Conservation (phyloP, 2,888 invertebrate genomes). For the Caenorhabditis plicata region DNA sequence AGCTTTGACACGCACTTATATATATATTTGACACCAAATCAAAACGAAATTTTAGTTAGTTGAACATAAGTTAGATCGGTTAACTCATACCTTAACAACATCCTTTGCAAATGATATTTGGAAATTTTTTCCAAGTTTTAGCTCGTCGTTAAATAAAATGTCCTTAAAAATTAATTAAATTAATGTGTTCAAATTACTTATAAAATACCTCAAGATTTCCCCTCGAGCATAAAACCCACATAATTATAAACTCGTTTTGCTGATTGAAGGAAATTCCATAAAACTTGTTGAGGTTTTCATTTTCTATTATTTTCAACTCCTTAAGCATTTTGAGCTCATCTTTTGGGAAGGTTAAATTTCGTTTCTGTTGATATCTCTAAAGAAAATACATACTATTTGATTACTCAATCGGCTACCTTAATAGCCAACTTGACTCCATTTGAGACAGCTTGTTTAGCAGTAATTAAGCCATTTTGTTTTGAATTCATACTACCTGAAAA, state of each 20-base stretch:
- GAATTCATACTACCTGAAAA: conserved; percentile 55
- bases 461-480: conserved; percentile 51
- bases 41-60: too few species aligned
- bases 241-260: conserved; percentile 62
- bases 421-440: conserved; percentile 60
- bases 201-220: conserved; percentile 62
- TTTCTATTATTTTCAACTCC: conserved; percentile 61
- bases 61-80: too few species aligned
- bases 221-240: conserved; percentile 61
- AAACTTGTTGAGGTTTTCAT: conserved; percentile 64
- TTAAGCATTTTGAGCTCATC: conserved; percentile 53
- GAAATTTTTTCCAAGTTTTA: conserved; percentile 63
- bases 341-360: conserved; percentile 60
- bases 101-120: conserved; percentile 65
- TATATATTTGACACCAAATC: too few species aligned
- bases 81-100: conserved; percentile 62
- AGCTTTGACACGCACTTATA: too few species aligned
- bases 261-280: conserved; percentile 65
- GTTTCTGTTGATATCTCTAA: conserved; percentile 53
- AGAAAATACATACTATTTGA: not conserved
- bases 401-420: conserved; percentile 28
- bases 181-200: too few species aligned
- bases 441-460: conserved; percentile 60
- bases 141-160: conserved; percentile 63
- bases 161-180: too few species aligned